Conservation (phyloP, 1,140 invertebrate species). For the Drosophila willistoni region DNA sequence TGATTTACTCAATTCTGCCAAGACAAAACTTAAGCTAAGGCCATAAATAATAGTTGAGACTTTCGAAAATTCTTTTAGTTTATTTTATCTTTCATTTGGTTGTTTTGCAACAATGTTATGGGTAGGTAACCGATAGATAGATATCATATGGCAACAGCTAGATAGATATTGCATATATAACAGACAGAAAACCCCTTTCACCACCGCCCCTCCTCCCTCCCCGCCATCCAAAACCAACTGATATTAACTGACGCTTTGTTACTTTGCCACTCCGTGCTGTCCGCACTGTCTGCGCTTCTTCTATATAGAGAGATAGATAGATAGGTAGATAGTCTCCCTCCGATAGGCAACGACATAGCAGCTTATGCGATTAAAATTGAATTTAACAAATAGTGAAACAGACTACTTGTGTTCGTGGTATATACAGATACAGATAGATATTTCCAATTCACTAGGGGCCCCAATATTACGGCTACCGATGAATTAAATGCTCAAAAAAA, state of each 20-base stretch:
- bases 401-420: slow-evolving; percentile 16
- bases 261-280: no score
- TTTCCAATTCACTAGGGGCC: slow-evolving; percentile 27
- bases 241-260: slow-evolving; percentile 56
- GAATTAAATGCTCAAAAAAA: slow-evolving; percentile 56
- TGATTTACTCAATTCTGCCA: no score
- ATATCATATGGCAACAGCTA: slow-evolving; percentile 1
- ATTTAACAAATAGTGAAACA: slow-evolving; percentile 59
- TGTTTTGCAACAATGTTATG: slow-evolving; percentile 30
- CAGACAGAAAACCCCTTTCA: background rate
- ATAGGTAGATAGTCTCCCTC: slow-evolving; percentile 67
- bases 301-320: slow-evolving; percentile 30
- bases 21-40: no score
- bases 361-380: slow-evolving; percentile 81
- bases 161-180: background rate
- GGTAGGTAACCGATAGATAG: slow-evolving; percentile 20
- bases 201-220: no score
- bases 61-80: no score
- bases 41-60: no score
- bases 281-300: no score
- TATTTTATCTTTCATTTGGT: background rate
- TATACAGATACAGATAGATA: no score
- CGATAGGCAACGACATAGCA: slow-evolving; percentile 66
- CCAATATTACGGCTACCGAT: slow-evolving; percentile 5
- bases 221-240: slow-evolving; percentile 20